Conservation (phyloP, 2,113 vertebrate genomes). For the Solea senegalensis region DNA sequence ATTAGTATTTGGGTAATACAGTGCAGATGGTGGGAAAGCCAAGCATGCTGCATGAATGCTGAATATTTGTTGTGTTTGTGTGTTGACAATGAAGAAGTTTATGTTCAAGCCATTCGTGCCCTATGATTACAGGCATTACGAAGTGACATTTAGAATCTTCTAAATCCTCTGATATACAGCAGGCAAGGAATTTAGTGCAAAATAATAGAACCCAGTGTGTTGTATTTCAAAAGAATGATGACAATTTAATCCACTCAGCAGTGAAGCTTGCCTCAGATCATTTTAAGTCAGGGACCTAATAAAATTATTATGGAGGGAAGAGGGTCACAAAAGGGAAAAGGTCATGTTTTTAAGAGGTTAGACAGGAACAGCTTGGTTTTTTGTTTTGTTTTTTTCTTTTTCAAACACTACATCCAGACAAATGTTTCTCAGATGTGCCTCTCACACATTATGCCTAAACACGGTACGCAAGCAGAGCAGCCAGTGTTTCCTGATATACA, state of each 20-base stretch:
- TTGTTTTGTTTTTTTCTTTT: constrained; percentile 4
- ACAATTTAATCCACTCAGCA: not conserved
- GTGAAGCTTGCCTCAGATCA: not conserved
- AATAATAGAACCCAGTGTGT: not conserved
- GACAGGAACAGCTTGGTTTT: not conserved
- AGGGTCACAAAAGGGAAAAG: not conserved
- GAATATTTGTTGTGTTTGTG: constrained; percentile 11
- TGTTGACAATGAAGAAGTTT: not conserved
- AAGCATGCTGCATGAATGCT: not conserved
- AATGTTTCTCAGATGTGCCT: not conserved
- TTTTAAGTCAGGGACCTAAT: not conserved
- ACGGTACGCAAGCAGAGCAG: not conserved
- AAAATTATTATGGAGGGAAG: not conserved
- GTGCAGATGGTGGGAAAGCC: constrained; percentile 44
- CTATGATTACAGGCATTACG: not conserved
- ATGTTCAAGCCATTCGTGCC: not conserved
- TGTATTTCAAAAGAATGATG: not conserved
- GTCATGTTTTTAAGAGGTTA: not conserved
- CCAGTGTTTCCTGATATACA: constrained; percentile 4
- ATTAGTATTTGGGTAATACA: constrained; percentile 41
- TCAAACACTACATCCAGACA: not conserved
- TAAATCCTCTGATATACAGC: not conserved
- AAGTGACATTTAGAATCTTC: not conserved
- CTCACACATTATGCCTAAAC: not conserved
- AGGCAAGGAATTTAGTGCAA: not conserved